A percentile compares a stretch with the other conserved stretches of the same genome.
Conservation (phyloP, 2,888 invertebrate species). For the Euplexia lucipara region DNA sequence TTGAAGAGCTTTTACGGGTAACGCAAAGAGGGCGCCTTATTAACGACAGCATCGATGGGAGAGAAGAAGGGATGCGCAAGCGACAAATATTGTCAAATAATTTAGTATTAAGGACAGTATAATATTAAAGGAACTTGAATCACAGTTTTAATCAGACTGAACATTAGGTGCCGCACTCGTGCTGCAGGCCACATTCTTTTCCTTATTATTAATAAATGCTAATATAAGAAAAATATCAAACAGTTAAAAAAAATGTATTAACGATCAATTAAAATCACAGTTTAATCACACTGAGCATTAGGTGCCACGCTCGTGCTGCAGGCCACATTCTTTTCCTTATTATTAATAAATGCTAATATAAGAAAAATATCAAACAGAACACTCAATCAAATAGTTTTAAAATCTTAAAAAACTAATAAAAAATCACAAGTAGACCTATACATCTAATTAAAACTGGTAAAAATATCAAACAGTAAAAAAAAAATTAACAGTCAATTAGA, state of each 20-base stretch:
- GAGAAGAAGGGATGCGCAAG: slow-evolving; percentile 4
- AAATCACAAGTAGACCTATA: no score
- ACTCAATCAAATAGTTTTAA: no score
- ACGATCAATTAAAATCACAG: slow-evolving; percentile 6
- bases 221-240: neutral
- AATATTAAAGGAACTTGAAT: no score
- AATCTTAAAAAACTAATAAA: no score
- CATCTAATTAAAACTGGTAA: neutral
- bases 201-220: no score
- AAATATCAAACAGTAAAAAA: neutral
- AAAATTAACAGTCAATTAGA: slow-evolving; percentile 6
- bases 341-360: slow-evolving; percentile 1
- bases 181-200: no score
- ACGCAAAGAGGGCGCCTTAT: slow-evolving; percentile 9
- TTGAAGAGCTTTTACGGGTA: slow-evolving; percentile 7
- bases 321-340: neutral
- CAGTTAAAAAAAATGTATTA: no score
- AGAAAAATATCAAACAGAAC: neutral
- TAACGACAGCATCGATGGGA: neutral
- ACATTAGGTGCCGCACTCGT: no score
- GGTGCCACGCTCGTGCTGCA: no score
- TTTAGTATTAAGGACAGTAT: slow-evolving; percentile 7
- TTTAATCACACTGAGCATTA: slow-evolving; percentile 1
- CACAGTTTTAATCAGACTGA: no score
- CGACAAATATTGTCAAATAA: slow-evolving; percentile 1